Base-by-base conservation (phyloP, 1,140 invertebrate genomes). In the Forficula auricularia region DNA sequence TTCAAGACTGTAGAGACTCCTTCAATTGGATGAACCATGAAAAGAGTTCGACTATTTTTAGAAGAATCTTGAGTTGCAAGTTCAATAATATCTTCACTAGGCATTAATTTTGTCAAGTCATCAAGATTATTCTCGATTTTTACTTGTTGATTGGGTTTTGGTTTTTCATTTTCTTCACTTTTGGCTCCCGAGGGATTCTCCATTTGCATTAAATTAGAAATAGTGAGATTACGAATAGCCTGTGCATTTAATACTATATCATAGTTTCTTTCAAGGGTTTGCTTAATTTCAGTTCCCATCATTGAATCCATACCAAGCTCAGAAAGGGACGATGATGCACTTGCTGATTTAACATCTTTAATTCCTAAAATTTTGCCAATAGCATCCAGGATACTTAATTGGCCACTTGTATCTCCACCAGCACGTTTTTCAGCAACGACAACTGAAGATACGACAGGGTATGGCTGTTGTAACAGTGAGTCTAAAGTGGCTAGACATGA, bases 261-360 rank as follows among this genome's bases (percentile, higher is more conserved):
- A 61, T 82, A 92, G 50, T 87, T 86, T 41, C 89, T 71, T 59
- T 98, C 91, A 7, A 98, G 62, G 0, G 83, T 89, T 59, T 97
- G 91, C 63, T 96, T 96, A 46, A 98, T 90, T 67, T 98, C 94
- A 0, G 94, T 88, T 42, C 88, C 89, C 92, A 98, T 97, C 27
- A 98, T 64, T 0, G 90, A 96, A 56, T 98, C 94, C 75, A 98
- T 87, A 37, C 94, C 92, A 6, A 98, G 68, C 58, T 98, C 92
- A 10, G 82, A 82, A 4, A 98, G 63, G 15, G 75, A 82, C 1
- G 77, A 70, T 4, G 72, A 70, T 20, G 72, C 62, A 38, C 81
- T 78, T 2, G 95, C 66, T 37, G 75, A 78, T 42, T 72, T 77
- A 0, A 75, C 56, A 53, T 96, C 84, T 54, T 95, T 89, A 40